Evolutionary conservation across 2,113 vertebrate species (phyloP), one percentile per base, ranked within the genome.

Genomic region (Stomatorhinus ivindoensis): DNA sequence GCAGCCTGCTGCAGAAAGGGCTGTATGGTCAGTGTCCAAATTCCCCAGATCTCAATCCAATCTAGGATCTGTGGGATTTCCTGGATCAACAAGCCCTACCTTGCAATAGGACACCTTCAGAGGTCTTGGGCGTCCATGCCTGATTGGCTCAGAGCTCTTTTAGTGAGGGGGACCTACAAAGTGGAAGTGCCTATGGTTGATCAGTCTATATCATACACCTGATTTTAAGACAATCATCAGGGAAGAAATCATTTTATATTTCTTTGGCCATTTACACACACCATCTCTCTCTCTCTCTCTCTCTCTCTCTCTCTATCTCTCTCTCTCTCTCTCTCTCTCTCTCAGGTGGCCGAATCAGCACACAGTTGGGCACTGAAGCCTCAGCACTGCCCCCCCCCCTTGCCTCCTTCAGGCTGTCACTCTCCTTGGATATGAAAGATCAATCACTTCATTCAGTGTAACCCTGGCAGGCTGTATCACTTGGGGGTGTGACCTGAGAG

Each of bases 401-500:
- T 27, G 58, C n/a, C 61, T 69, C 61, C n/a, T 4, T 31, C 9
- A 69, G 61, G n/a, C 27, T 31, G 61, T 47, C 82, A 53, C 31
- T 47, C 48, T 50, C 50, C n/a, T 50, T 87, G 50, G 50, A 47
- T 39, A 89, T 47, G 35, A 89, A 85, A 89, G 83, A 83, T 35
- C 19, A 42, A 50, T 83, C 17, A 39, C 48, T 83, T 89, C 39
- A 89, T 58, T 44, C 50, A 61, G 31, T 46, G 39, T 15, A 61
- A 87, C 53, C 87, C 24, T 89, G 80, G 51, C 50, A 85, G 80
- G 39, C 46, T 55, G n/a, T 87, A n/a, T 89, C 21, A 89, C n/a
- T 85, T 6, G 4, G 76, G 76, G 48, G 6, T n/a, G 53, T 21
- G 53, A 13, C 19, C 55, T 24, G 31, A 31, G 39, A 87, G 87